phyloP scores from a whole-genome alignment of 2,888 invertebrate genomes.

The Anorthoa munda region DNA sequence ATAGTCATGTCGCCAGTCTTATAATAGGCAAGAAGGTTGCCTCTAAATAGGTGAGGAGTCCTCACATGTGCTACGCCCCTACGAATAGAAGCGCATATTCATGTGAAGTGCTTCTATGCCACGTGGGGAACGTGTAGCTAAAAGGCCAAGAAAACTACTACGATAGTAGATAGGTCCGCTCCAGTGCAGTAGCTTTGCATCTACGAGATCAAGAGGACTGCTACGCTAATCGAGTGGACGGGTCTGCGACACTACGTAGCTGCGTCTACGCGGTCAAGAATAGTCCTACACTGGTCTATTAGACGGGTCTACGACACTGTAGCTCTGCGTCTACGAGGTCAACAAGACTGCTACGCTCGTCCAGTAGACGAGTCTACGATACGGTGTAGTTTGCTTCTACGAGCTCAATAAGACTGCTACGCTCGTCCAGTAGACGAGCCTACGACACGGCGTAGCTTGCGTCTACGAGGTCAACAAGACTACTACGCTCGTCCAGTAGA shows the following conservation, averaged over 20 bases:
- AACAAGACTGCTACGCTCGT: neutral
- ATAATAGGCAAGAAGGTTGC: too few species aligned
- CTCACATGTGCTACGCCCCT: too few species aligned
- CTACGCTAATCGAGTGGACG: neutral
- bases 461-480: neutral
- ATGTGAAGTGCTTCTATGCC: too few species aligned
- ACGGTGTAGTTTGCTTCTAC: neutral
- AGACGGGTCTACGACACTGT: neutral
- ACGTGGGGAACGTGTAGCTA: too few species aligned
- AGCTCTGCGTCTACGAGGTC: neutral
- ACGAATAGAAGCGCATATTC: too few species aligned
- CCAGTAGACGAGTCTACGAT: neutral
- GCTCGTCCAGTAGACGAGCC: neutral
- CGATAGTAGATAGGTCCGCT: too few species aligned
- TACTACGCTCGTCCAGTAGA: neutral
- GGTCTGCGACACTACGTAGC: neutral
- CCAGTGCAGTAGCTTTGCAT: too few species aligned
- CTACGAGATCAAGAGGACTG: neutral
- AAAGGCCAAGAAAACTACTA: neutral
- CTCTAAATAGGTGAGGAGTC: too few species aligned
- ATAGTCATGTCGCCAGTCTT: too few species aligned
- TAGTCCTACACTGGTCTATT: neutral
- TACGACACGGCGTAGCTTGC: neutral
- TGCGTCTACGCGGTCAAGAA: neutral
- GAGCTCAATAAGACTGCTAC: neutral